Percentiles rank a stretch among this genome's conserved stretches.
phyloP scores from a whole-genome alignment of 2,113 vertebrate species.

The Urocitellus parryii region DNA sequence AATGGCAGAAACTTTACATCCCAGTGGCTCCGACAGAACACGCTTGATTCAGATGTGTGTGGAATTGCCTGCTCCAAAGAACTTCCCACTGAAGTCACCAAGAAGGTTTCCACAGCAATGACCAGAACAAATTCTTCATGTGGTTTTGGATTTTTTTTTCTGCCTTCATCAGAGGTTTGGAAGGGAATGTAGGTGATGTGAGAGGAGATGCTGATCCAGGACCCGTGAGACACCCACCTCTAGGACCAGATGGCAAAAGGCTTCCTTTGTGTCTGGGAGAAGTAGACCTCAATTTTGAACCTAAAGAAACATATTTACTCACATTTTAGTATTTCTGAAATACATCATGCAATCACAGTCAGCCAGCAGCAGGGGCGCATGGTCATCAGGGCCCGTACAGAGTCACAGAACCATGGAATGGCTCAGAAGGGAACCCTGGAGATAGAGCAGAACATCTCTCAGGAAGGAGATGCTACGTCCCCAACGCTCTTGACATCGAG shows the following conservation, averaged over 20 bases:
- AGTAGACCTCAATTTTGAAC: neutral
- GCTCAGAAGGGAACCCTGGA: neutral
- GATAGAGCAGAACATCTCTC: too few relatives aligned
- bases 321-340: conserved; percentile 22
- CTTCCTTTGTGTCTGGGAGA: neutral
- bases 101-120: neutral
- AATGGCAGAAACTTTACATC: neutral
- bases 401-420: neutral
- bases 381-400: neutral
- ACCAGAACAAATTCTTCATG: neutral
- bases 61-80: neutral
- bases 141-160: conserved; percentile 16
- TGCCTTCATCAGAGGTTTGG: neutral
- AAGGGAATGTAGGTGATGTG: neutral
- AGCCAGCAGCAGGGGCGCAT: neutral
- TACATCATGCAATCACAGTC: neutral
- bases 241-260: neutral
- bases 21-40: neutral
- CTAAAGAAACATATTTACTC: neutral
- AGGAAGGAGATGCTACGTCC: neutral
- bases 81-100: neutral
- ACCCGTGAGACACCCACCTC: neutral
- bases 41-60: neutral
- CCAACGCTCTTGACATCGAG: neutral
- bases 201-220: neutral